phyloP scores from a whole-genome alignment of 2,113 vertebrate species.

The Aegithalos caudatus region DNA sequence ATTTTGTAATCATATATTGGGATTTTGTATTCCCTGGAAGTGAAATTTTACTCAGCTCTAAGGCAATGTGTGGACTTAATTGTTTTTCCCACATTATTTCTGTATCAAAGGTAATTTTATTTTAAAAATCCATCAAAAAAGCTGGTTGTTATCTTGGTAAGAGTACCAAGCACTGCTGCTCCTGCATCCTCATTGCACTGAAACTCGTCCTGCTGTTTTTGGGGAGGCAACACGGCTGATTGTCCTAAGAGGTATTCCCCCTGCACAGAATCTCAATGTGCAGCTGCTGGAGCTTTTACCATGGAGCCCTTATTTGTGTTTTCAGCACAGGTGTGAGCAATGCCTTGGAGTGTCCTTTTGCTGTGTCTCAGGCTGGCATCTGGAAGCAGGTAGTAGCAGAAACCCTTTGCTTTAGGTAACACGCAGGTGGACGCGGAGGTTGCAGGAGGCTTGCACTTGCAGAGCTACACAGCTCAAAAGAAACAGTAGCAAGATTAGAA shows the following conservation, averaged over 20 bases:
- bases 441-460: rapidly evolving
- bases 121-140: neutral
- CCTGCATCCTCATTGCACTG: neutral
- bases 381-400: neutral
- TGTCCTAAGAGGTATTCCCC: neutral
- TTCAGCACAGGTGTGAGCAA: neutral
- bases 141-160: neutral
- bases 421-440: neutral
- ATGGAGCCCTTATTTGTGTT: neutral
- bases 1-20: neutral
- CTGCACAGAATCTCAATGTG: neutral
- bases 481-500: neutral
- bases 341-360: neutral
- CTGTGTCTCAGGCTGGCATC: no score
- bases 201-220: neutral
- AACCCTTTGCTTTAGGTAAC: neutral
- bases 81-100: neutral
- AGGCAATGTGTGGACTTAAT: neutral
- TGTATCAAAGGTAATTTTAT: neutral
- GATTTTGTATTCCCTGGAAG: neutral
- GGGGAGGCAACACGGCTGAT: rapidly evolving
- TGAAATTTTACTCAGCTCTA: neutral
- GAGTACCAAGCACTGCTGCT: neutral
- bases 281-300: neutral
- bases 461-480: neutral